These are phyloP conservation scores for Synaphobranchus kaupii DNA, from an alignment of 2,797 vertebrate species.

Conservation along the genomic window DNA sequence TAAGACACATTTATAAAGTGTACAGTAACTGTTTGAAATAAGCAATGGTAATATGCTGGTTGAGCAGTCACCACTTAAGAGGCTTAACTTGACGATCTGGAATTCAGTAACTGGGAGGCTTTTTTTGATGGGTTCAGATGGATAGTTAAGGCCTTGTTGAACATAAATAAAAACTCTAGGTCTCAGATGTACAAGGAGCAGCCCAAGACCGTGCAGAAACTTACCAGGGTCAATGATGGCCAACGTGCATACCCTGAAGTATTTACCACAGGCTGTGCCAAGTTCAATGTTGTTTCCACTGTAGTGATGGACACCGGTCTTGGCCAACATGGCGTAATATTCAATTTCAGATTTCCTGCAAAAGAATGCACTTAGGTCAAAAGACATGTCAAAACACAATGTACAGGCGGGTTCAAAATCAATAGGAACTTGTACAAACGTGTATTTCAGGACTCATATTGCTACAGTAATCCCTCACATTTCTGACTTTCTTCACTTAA, in stretches of 20 bases:
- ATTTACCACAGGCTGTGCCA: conserved; percentile 97
- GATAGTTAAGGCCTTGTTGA: neutral
- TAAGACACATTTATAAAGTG: neutral
- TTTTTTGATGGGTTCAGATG: neutral
- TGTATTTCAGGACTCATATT: neutral
- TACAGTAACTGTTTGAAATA: neutral
- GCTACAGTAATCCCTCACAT: neutral
- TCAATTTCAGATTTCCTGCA: conserved; percentile 96
- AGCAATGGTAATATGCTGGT: neutral
- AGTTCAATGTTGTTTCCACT: conserved; percentile 98
- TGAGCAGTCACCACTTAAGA: too few species aligned
- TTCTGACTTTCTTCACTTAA: neutral
- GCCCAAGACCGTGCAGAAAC: conserved; percentile 38
- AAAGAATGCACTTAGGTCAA: neutral
- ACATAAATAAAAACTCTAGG: neutral
- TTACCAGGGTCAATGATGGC: conserved; percentile 98
- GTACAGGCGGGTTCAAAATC: neutral
- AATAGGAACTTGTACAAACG: neutral
- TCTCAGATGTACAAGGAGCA: neutral
- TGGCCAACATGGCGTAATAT: conserved; percentile 98
- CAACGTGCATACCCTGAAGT: conserved; percentile 98
- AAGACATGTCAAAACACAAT: neutral
- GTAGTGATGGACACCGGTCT: conserved; percentile 98
- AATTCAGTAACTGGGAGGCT: neutral
- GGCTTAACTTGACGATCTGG: neutral